Evolutionary conservation across 1,140 invertebrate genomes (phyloP).

Genomic region (Zeugodacus cucurbitae): DNA sequence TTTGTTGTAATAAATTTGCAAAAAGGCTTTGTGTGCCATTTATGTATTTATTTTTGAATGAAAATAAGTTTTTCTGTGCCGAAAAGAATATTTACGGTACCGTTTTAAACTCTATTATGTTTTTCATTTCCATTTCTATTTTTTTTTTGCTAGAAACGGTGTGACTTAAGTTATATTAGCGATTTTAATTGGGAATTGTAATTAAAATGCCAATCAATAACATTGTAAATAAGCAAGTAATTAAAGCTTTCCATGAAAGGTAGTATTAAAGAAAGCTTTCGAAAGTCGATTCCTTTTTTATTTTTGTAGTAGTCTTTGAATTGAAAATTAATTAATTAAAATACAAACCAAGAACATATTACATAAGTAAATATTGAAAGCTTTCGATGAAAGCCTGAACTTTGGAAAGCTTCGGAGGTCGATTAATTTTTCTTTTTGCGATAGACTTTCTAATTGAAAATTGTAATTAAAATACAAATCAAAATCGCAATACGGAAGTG

Average conservation of each 20-base stretch:
- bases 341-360: not conserved
- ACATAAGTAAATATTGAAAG: not conserved
- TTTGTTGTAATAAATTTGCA: not conserved
- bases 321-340: no score
- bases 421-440: not conserved
- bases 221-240: not conserved
- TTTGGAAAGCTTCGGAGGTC: not conserved
- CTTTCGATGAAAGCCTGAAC: not conserved
- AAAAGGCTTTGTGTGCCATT: not conserved
- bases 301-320: no score
- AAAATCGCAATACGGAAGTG: no score
- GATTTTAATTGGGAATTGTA: not conserved
- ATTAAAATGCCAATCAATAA: not conserved
- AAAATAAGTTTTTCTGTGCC: not conserved
- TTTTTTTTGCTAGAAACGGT: not conserved
- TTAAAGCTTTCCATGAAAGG: not conserved
- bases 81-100: no score
- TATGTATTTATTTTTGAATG: not conserved
- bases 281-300: no score
- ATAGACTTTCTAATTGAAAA: not conserved
- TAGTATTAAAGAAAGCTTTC: no score
- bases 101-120: not conserved
- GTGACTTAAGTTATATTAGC: not conserved
- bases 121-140: not conserved
- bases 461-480: no score